Base-by-base conservation (phyloP, 2,888 invertebrate genomes). In the Eupithecia subumbrata region DNA sequence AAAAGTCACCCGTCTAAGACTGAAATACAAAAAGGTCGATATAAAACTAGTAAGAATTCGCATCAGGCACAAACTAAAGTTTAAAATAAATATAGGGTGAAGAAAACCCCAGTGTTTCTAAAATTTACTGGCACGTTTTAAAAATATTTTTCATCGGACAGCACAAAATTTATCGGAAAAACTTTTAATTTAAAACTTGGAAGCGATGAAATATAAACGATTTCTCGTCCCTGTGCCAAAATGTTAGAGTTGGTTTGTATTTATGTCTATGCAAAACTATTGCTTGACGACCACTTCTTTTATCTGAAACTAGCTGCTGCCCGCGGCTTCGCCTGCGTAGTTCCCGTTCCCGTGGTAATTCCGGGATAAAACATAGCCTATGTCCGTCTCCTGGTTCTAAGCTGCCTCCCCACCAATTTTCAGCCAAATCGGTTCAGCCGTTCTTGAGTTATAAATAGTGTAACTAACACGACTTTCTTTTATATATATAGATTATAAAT, bases 211-310 rank as follows among this genome's bases (percentile, higher is more conserved):
- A 77, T 76, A 75, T 80, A 83, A 85, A 84, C 83, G 80, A 82
- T 81, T 84, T 84, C 74, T 86, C 86, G 86, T 82, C 85, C 82
- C 76, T 14, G 79, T 68, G 86, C 85, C 85, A 86, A 83, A 80
- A 76, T 80, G 80, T 82, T 82, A 80, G 74, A 25, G 22, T 60
- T 60, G 60, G 25, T 60, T 60, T 60, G 22, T 14, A 60, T 60
- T 60, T 60, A 60, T 25, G 64, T 18, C 34, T 8, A 34, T 64
- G 34, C 18, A 64, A 34, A 30, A 64, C 64, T 64, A 18, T 22
- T 30, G 64, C 30, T 30, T 56, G 2, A 9, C n/a, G 11, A 25
- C 25, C 14, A 22, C 48, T 52, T 18, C 1, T 56, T 22, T n/a
- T 56, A 22, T 56, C 11, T 22, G 16, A 22, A 1, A 52, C n/a